phyloP scores from a whole-genome alignment of 1,140 invertebrate species.

The Monomorium pharaonis region DNA sequence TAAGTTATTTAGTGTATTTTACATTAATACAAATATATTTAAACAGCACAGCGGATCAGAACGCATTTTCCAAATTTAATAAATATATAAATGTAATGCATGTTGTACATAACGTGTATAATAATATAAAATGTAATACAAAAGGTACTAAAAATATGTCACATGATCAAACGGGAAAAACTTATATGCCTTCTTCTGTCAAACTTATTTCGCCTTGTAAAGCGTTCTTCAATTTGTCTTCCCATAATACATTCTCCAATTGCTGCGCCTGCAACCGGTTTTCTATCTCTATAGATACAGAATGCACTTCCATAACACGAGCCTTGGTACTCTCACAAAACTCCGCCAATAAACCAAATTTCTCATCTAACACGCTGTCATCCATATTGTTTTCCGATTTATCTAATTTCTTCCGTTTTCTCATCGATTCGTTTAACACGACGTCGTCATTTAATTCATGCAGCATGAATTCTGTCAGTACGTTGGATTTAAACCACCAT shows the following conservation, averaged over 20 bases:
- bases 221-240: slow-evolving; percentile 75
- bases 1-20: too few species aligned
- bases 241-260: slow-evolving; percentile 69
- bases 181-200: neutral
- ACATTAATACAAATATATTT: too few species aligned
- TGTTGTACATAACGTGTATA: slow-evolving; percentile 12
- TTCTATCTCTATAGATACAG: slow-evolving; percentile 69
- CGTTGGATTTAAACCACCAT: slow-evolving; percentile 82
- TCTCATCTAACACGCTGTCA: slow-evolving; percentile 57
- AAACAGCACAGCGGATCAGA: too few species aligned
- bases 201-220: slow-evolving; percentile 52
- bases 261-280: slow-evolving; percentile 73
- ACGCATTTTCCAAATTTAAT: too few species aligned
- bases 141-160: neutral
- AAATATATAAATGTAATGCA: slow-evolving; percentile 5
- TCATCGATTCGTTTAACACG: slow-evolving; percentile 46
- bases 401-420: slow-evolving; percentile 58
- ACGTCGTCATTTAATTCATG: slow-evolving; percentile 49
- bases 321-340: slow-evolving; percentile 66
- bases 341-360: slow-evolving; percentile 53
- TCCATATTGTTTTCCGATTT: slow-evolving; percentile 37
- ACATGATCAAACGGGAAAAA: neutral
- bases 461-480: slow-evolving; percentile 64
- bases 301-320: slow-evolving; percentile 66
- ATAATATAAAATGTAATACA: neutral